Percentiles rank a stretch among this genome's conserved stretches.
These are phyloP conservation scores for Lordiphosa mommai DNA, from an alignment of 1,140 invertebrate species.

Conservation along the genomic window DNA sequence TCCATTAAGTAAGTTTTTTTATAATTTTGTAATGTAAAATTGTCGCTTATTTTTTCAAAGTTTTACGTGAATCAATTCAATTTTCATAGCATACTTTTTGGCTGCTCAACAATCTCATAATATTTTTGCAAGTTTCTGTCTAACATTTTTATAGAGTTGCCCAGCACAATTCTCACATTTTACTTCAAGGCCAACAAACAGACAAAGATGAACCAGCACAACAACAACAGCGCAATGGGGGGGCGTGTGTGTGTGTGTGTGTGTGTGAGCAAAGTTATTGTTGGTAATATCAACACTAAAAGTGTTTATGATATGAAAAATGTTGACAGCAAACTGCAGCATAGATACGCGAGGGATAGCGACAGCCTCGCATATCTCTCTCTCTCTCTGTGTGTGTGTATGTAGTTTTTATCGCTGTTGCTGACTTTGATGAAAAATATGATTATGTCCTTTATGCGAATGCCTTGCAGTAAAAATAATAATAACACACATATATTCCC, in stretches of 20 bases:
- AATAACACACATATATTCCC: slow-evolving; percentile 58
- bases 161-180: too few species aligned
- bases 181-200: too few species aligned
- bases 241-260: slow-evolving; percentile 15
- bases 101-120: too few species aligned
- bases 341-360: slow-evolving; percentile 50
- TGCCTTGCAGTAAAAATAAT: slow-evolving; percentile 78
- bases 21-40: too few species aligned
- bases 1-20: too few species aligned
- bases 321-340: slow-evolving; percentile 74
- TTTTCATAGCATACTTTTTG: too few species aligned
- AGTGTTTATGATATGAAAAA: slow-evolving; percentile 78
- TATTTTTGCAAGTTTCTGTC: too few species aligned
- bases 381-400: slow-evolving; percentile 30
- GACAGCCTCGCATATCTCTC: slow-evolving; percentile 10
- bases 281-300: slow-evolving; percentile 78
- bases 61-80: too few species aligned
- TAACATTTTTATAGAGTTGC: too few species aligned
- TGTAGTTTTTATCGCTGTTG: slow-evolving; percentile 75
- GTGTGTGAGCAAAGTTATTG: slow-evolving; percentile 63
- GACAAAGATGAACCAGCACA: too few species aligned
- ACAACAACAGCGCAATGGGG: too few species aligned
- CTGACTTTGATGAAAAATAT: slow-evolving; percentile 78
- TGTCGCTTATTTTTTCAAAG: too few species aligned
- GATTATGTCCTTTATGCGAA: slow-evolving; percentile 78